phyloP scores from a whole-genome alignment of 2,797 vertebrate species.

The Eurystomus glaucurus region DNA sequence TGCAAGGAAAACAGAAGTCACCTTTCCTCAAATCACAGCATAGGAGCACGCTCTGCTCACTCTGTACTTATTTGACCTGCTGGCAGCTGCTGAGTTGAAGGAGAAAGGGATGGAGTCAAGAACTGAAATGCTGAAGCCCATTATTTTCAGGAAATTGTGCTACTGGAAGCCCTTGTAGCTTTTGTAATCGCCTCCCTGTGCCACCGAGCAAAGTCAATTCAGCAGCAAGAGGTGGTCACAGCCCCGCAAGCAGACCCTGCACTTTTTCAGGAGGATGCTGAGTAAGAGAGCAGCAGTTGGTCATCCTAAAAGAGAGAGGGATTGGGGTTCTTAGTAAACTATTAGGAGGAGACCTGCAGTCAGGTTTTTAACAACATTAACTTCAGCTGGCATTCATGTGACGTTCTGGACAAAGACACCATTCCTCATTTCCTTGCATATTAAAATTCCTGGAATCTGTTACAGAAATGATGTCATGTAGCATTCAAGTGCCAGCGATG shows the following conservation, averaged over 20 bases:
- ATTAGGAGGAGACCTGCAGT: neutral
- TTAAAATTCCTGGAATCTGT: neutral
- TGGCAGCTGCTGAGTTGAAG: neutral
- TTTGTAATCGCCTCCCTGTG: neutral
- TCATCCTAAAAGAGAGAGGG: neutral
- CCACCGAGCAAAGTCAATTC: neutral
- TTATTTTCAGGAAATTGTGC: slow-evolving; percentile 9
- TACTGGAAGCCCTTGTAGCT: neutral
- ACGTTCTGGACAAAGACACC: neutral
- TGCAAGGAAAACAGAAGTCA: neutral
- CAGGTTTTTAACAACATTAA: neutral
- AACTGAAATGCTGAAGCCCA: neutral
- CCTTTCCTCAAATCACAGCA: neutral
- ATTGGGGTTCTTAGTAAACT: neutral
- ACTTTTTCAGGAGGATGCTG: neutral
- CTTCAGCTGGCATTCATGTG: neutral
- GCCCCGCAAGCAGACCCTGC: fast-evolving
- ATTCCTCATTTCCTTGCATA: neutral
- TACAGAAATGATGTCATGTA: neutral
- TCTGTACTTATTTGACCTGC: neutral
- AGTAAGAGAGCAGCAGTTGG: neutral
- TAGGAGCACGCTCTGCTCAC: neutral
- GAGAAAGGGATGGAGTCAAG: neutral
- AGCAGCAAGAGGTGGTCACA: neutral
- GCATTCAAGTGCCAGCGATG: fast-evolving